Base-by-base conservation (phyloP, 2,113 vertebrate species). In the Solenodon paradoxus region DNA sequence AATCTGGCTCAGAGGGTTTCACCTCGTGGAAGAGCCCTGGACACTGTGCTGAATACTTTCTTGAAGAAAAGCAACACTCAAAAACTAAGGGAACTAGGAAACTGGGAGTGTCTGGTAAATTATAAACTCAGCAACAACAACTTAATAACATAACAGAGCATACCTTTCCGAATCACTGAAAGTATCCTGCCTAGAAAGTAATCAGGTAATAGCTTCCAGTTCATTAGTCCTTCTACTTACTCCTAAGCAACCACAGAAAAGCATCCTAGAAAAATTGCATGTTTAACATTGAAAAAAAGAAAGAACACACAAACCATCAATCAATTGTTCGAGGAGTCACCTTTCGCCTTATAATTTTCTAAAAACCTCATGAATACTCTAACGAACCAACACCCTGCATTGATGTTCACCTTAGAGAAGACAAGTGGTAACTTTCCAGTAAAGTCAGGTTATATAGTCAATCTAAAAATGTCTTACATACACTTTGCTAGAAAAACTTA, bases 121-220 rank as follows among this genome's bases (percentile, higher is more conserved):
- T 7, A 80, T 42, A 26, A 7, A 57, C 26, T 90, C 57, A 45
- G 16, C 8, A 38, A 9, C 26, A 61, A 11, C 81, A 96, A n/a
- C n/a, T n/a, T 78, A 61, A 96, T 95, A 95, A 66, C 51, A 42
- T 96, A 97, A 82, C 20, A 24, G 63, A 57, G 53, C 1, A 28
- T 63, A 28, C 45, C n/a, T 96, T 22, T 71, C 78, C 74, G 47
- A 64, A 63, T 26, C 32, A 38, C 6, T 59, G 17, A 55, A 57
- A 28, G 8, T 88, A 16, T 1, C 51, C 42, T 19, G 13, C 9
- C 30, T 90, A 96, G 90, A 4, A 42, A 42, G 75, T 55, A 26
- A 38, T 90, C 64, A 57, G 40, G 16, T 38, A 40, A 42, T 53
- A 38, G 28, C 5, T 78, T 38, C 35, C 26, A 45, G 10, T 75